phyloP scores from a whole-genome alignment of 2,888 invertebrate species.

The Lysandra bellargus region DNA sequence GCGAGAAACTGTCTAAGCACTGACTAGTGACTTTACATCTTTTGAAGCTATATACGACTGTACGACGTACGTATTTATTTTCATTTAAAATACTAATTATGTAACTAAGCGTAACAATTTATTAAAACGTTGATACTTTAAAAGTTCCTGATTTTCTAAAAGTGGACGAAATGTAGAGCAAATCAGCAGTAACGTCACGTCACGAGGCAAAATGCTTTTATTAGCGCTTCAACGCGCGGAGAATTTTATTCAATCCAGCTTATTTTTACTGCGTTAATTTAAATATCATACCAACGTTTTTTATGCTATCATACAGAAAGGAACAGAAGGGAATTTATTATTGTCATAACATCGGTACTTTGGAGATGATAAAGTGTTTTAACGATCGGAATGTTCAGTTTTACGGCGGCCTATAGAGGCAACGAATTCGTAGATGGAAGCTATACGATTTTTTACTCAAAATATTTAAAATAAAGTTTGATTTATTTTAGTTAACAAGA shows the following conservation, averaged over 20 bases:
- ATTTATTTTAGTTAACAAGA: no score
- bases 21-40: no score
- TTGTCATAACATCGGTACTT: conserved; percentile 56
- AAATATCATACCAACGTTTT: conserved; percentile 54
- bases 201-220: conserved; percentile 10
- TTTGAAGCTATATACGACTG: no score
- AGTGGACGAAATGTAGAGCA: background rate
- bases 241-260: conserved; percentile 23
- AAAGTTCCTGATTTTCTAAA: background rate
- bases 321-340: conserved; percentile 54
- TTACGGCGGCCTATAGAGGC: conserved; percentile 39
- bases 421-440: background rate
- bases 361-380: conserved; percentile 58
- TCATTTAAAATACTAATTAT: no score
- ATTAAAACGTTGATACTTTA: background rate
- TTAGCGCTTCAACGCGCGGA: conserved; percentile 1
- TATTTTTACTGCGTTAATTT: conserved; percentile 44
- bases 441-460: background rate
- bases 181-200: conserved; percentile 8
- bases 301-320: conserved; percentile 44
- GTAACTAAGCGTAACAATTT: background rate
- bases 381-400: conserved; percentile 49
- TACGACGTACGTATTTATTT: no score
- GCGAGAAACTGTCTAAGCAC: no score
- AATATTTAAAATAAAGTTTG: no score